These are phyloP conservation scores for Epistrophella euchroma DNA, from an alignment of 2,888 invertebrate species.

Conservation along the genomic window DNA sequence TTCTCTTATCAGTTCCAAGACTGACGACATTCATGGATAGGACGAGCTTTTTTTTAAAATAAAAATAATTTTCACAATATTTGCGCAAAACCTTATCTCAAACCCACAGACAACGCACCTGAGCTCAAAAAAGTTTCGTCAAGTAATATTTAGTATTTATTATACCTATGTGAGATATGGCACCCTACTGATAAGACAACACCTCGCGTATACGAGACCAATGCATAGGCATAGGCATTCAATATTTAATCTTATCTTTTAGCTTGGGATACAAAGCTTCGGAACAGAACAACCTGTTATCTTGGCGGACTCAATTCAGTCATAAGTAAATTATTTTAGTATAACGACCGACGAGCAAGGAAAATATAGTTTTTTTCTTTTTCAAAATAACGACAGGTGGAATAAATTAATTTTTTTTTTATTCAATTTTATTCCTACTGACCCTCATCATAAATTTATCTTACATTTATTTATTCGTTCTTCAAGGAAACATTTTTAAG, in stretches of 20 bases:
- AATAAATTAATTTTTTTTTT: not conserved
- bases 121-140: constrained; percentile 63
- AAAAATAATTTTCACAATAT: constrained; percentile 57
- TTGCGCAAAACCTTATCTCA: constrained; percentile 51
- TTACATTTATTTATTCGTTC: not conserved
- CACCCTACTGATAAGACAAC: constrained; percentile 54
- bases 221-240: not conserved
- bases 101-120: constrained; percentile 39
- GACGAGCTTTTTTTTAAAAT: not conserved
- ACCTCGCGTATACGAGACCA: not conserved
- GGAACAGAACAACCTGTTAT: constrained; percentile 59
- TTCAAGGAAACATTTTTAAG: not conserved
- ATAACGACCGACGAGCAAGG: constrained; percentile 61
- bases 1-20: constrained; percentile 46
- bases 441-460: constrained; percentile 8
- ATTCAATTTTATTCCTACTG: not conserved
- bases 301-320: constrained; percentile 45
- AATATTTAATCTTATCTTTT: constrained; percentile 56
- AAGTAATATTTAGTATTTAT: constrained; percentile 20
- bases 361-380: constrained; percentile 17
- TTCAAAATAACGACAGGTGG: constrained; percentile 57
- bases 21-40: constrained; percentile 6
- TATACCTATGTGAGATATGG: constrained; percentile 17
- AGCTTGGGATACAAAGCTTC: constrained; percentile 57
- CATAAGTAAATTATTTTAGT: constrained; percentile 47